Evolutionary conservation across 2,797 vertebrate species (phyloP).

Genomic region (Champsocephalus esox): DNA sequence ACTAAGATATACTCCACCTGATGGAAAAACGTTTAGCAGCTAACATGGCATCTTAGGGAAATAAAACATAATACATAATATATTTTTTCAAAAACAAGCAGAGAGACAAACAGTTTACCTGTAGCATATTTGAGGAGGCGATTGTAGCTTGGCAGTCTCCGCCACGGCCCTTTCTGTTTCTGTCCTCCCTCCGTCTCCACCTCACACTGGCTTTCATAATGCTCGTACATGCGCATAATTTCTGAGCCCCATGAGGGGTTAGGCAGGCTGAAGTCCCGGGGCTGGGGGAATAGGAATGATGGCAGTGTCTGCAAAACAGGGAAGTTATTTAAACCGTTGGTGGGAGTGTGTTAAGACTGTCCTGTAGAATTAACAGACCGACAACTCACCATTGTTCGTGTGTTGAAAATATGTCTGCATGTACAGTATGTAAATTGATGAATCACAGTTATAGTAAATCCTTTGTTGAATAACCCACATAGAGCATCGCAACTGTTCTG

Average conservation of each 20-base stretch:
- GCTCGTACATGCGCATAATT: conserved; percentile 82
- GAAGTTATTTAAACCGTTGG: background rate
- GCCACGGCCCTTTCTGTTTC: conserved; percentile 74
- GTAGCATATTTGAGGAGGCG: conserved; percentile 76
- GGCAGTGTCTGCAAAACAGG: conserved; percentile 54
- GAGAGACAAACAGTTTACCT: conserved; percentile 64
- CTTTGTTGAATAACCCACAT: background rate
- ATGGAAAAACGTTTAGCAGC: conserved; percentile 8
- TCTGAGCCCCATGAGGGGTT: conserved; percentile 88
- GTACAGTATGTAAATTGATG: no score
- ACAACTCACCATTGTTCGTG: no score
- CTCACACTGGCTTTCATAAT: conserved; percentile 80
- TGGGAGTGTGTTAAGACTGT: no score
- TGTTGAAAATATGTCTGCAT: no score
- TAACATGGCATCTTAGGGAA: background rate
- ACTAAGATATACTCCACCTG: conserved; percentile 81
- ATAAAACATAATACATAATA: background rate
- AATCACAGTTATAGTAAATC: background rate
- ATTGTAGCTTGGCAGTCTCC: conserved; percentile 88
- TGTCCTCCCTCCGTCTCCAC: conserved; percentile 63
- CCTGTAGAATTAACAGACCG: no score
- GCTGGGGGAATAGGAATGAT: conserved; percentile 56
- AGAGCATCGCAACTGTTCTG: background rate
- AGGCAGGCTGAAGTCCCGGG: conserved; percentile 85
- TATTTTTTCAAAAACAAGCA: conserved; percentile 12